phyloP scores from a whole-genome alignment of 2,797 vertebrate genomes.

The Halcyon chelicuti region DNA sequence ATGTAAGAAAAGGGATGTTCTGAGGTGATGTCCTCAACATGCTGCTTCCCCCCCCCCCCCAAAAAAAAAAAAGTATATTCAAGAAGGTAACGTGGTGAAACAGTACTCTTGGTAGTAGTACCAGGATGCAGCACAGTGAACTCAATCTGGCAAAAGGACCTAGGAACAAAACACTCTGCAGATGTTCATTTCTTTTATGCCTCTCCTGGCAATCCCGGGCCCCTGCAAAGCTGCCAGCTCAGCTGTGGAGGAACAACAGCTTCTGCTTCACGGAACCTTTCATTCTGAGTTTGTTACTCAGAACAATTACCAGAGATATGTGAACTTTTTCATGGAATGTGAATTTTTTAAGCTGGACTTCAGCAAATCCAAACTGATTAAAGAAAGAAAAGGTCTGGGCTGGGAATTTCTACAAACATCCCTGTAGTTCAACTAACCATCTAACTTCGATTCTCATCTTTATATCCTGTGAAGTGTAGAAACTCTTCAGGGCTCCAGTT shows the following conservation, averaged over 20 bases:
- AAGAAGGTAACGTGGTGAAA: neutral
- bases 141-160: neutral
- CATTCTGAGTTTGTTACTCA: neutral
- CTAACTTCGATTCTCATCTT: neutral
- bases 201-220: neutral
- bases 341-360: neutral
- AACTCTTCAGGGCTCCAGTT: neutral
- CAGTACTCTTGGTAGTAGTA: neutral
- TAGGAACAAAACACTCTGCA: neutral
- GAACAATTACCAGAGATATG: neutral
- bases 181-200: neutral
- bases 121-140: neutral
- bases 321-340: neutral
- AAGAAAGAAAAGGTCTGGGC: neutral
- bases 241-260: neutral
- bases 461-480: neutral
- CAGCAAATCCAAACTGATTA: neutral
- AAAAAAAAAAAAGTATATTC: neutral
- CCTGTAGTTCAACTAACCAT: neutral
- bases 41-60: too few species aligned
- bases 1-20: neutral
- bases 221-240: neutral
- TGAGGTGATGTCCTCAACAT: neutral
- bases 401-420: neutral
- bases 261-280: neutral